A percentile compares a stretch with the other conserved stretches of the same genome.
These are phyloP conservation scores for Hystrix cristata DNA, from an alignment of 2,113 vertebrate species.

Conservation along the genomic window DNA sequence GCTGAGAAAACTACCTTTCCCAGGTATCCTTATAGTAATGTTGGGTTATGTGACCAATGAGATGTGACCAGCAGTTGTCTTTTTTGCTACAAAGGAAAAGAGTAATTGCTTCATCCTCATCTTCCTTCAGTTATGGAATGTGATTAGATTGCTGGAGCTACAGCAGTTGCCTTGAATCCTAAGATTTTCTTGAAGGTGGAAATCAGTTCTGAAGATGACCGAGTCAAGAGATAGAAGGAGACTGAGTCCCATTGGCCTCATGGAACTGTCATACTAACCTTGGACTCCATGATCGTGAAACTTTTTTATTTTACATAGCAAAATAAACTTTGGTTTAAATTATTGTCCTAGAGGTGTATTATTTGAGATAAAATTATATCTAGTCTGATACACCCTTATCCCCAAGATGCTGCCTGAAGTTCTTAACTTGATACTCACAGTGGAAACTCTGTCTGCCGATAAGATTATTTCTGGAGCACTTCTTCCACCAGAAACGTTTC, in stretches of 20 bases:
- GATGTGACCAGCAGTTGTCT: not conserved
- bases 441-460: conserved; percentile 11
- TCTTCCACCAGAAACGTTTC: conserved; percentile 24
- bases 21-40: not conserved
- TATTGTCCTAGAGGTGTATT: not conserved
- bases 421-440: conserved; percentile 59
- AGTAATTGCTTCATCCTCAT: not conserved
- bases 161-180: not conserved
- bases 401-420: not conserved
- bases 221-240: not conserved
- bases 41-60: not conserved
- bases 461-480: not conserved
- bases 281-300: not conserved
- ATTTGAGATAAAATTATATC: not conserved
- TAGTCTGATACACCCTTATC: not conserved
- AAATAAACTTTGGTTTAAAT: conserved; percentile 11
- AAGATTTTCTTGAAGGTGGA: not conserved
- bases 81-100: conserved; percentile 1
- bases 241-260: not conserved
- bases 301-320: conserved; percentile 6
- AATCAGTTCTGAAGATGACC: not conserved
- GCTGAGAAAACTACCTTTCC: not conserved
- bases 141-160: not conserved
- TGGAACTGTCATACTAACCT: not conserved
- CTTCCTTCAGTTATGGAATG: not conserved